These are phyloP conservation scores for Chironex yamaguchii DNA, from an alignment of 30 jellyfish, hydroid and myxozoan species.

Conservation along the genomic window DNA sequence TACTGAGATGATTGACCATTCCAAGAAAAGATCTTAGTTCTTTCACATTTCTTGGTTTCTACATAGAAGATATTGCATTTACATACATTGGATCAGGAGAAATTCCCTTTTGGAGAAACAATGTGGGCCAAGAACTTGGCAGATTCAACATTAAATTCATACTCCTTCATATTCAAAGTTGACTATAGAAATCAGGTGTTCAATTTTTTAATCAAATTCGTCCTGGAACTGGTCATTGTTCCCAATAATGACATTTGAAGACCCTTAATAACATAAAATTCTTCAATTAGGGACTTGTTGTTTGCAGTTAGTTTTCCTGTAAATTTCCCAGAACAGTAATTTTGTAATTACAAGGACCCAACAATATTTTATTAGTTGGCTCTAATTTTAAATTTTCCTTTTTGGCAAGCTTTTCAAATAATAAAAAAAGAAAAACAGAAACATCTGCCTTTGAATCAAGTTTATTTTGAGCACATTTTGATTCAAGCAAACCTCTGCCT, in stretches of 20 bases:
- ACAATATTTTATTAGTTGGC: constrained; percentile 36
- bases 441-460: constrained; percentile 64
- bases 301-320: constrained; percentile 32
- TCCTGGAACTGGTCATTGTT: constrained; percentile 17
- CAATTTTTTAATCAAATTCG: constrained; percentile 10
- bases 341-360: constrained; percentile 35
- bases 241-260: constrained; percentile 23
- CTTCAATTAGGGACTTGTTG: constrained; percentile 11
- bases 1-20: constrained; percentile 52
- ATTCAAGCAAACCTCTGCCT: constrained; percentile 61
- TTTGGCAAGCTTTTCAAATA: constrained; percentile 46
- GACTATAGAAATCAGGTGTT: constrained; percentile 22
- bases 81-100: constrained; percentile 30
- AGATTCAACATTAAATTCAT: constrained; percentile 38
- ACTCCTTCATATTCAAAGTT: not conserved
- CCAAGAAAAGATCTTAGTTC: constrained; percentile 44
- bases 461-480: constrained; percentile 23
- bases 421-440: constrained; percentile 21
- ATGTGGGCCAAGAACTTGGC: constrained; percentile 26
- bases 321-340: constrained; percentile 29
- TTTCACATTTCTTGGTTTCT: constrained; percentile 32
- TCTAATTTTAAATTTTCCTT: constrained; percentile 37
- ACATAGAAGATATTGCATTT: constrained; percentile 43
- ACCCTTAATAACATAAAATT: constrained; percentile 27
- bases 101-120: constrained; percentile 25